These are phyloP conservation scores for Procambarus clarkii DNA, from an alignment of 1,140 invertebrate genomes.

Conservation along the genomic window DNA sequence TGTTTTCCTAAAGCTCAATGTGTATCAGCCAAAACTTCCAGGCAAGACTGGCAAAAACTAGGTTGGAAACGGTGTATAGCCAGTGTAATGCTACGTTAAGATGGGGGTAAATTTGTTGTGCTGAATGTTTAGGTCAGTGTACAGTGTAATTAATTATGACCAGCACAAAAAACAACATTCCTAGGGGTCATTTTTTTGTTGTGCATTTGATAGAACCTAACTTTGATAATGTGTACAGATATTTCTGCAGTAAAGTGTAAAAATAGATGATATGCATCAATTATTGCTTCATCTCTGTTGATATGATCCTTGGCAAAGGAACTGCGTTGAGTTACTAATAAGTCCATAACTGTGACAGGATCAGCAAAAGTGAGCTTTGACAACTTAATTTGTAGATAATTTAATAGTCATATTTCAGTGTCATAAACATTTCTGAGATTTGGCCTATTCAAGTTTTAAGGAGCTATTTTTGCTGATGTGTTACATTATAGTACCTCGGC, in stretches of 20 bases:
- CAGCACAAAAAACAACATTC: constrained; percentile 66
- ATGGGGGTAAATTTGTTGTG: constrained; percentile 58
- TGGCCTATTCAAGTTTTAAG: neutral
- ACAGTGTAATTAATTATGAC: constrained; percentile 64
- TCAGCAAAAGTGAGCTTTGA: constrained; percentile 37
- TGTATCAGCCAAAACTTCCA: constrained; percentile 62
- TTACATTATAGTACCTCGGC: constrained; percentile 40
- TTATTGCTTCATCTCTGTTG: constrained; percentile 49
- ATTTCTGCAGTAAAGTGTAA: constrained; percentile 46
- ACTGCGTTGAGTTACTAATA: constrained; percentile 45
- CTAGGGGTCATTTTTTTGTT: constrained; percentile 60
- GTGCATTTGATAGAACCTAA: constrained; percentile 57
- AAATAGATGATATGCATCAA: constrained; percentile 41
- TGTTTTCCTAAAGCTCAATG: constrained; percentile 69
- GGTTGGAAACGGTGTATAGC: constrained; percentile 60
- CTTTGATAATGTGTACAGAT: constrained; percentile 55
- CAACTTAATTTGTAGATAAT: constrained; percentile 6
- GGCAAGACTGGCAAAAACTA: constrained; percentile 43
- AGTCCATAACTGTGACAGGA: constrained; percentile 44
- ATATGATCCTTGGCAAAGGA: constrained; percentile 56
- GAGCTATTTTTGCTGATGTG: constrained; percentile 33
- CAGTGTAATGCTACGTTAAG: constrained; percentile 53
- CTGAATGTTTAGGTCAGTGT: constrained; percentile 67
- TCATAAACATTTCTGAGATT: constrained; percentile 4
- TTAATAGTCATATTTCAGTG: constrained; percentile 14